Conservation (phyloP, 1,140 invertebrate genomes). For the Danaus melanippus region DNA sequence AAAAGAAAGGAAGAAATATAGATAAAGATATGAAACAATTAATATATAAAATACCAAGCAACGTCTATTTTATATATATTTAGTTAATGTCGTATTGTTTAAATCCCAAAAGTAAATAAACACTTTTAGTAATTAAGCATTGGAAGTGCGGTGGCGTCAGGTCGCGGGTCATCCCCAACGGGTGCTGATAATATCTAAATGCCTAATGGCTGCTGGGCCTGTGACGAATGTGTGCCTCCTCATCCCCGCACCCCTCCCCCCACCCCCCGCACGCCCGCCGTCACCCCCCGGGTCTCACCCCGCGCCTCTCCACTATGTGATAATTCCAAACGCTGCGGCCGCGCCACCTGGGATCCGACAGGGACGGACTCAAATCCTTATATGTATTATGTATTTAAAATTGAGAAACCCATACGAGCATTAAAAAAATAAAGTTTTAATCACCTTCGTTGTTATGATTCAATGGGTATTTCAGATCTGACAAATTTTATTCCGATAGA, state of each 20-base stretch:
- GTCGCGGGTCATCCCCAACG: constrained; percentile 61
- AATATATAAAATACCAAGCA: too few species aligned
- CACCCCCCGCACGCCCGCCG: constrained; percentile 34
- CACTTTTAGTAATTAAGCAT: constrained; percentile 67
- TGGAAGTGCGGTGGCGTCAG: constrained; percentile 50
- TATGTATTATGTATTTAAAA: too few species aligned
- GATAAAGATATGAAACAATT: too few species aligned
- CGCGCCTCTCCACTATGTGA: constrained; percentile 62
- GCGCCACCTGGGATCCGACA: constrained; percentile 66
- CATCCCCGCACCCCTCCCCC: constrained; percentile 28
- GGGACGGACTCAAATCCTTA: constrained; percentile 38
- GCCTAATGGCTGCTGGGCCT: constrained; percentile 70
- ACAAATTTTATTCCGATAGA: too few species aligned
- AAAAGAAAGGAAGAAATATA: constrained; percentile 23
- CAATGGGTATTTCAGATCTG: too few species aligned
- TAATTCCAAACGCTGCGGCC: constrained; percentile 72
- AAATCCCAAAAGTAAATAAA: constrained; percentile 44
- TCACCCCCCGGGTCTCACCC: constrained; percentile 30
- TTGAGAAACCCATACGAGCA: too few species aligned
- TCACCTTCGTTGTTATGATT: too few species aligned
- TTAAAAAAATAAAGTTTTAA: too few species aligned
- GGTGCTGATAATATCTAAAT: constrained; percentile 70
- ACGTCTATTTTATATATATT: too few species aligned
- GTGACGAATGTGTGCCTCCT: constrained; percentile 60
- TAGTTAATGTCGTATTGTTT: too few species aligned